These are phyloP conservation scores for Heteromyza rotundicornis DNA, from an alignment of 2,888 invertebrate genomes.

Conservation along the genomic window DNA sequence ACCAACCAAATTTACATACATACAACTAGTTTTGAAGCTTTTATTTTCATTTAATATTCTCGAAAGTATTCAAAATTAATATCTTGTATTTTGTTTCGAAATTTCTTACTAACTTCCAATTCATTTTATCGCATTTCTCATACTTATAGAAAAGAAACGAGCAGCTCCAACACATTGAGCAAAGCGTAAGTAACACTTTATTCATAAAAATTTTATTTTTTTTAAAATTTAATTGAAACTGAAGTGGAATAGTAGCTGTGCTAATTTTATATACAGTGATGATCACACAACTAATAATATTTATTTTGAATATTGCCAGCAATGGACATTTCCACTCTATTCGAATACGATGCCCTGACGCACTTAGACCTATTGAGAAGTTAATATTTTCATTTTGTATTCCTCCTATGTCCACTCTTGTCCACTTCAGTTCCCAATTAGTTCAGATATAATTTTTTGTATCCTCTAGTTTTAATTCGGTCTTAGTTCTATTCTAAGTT, in stretches of 20 bases:
- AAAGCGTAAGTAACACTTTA: conserved; percentile 9
- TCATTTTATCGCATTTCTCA: conserved; percentile 5
- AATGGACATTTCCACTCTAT: no score
- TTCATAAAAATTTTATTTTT: neutral
- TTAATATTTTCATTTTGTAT: no score
- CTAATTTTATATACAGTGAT: no score
- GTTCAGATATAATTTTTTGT: no score
- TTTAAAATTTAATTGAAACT: neutral
- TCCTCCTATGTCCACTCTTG: no score
- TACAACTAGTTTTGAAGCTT: neutral
- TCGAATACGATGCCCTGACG: no score
- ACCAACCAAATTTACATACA: neutral
- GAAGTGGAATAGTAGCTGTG: neutral
- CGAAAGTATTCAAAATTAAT: neutral
- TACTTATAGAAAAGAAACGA: neutral
- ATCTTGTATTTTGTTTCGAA: conserved; percentile 13
- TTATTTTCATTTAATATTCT: neutral
- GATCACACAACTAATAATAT: no score
- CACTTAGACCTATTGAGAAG: no score
- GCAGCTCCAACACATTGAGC: neutral
- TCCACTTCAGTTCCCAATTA: no score
- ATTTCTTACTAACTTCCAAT: conserved; percentile 2
- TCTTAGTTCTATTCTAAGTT: no score
- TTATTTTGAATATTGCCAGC: no score
- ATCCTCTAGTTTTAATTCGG: no score